Conservation (phyloP, 2,888 invertebrate species). For the Morpho achilles region DNA sequence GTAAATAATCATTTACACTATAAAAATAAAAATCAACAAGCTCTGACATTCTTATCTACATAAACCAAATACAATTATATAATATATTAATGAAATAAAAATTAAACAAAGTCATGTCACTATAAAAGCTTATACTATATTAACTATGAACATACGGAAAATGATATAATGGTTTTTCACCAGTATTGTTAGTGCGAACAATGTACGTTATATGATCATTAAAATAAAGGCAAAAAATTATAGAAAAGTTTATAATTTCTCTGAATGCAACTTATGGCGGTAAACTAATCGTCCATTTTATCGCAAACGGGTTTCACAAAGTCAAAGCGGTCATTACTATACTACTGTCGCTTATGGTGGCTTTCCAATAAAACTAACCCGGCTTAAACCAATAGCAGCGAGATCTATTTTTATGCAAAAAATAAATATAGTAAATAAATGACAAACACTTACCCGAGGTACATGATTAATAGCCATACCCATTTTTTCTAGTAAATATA, state of each 20-base stretch:
- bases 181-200: neutral
- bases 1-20: too few species aligned
- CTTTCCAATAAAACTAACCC: conserved; percentile 68
- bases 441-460: conserved; percentile 54
- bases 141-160: neutral
- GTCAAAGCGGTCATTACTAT: conserved; percentile 79
- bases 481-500: conserved; percentile 47
- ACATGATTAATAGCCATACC: conserved; percentile 69
- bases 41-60: too few species aligned
- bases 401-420: conserved; percentile 29
- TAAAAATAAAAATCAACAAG: too few species aligned
- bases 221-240: too few species aligned
- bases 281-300: conserved; percentile 58
- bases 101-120: too few species aligned
- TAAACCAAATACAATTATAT: too few species aligned
- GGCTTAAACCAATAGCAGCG: conserved; percentile 38
- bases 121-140: too few species aligned
- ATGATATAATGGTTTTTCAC: conserved; percentile 1
- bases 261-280: conserved; percentile 30
- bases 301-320: conserved; percentile 75
- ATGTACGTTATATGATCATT: too few species aligned
- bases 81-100: too few species aligned
- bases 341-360: conserved; percentile 49
- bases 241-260: conserved; percentile 1
- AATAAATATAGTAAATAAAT: conserved; percentile 15